Evolutionary conservation across 1,140 invertebrate species (phyloP), one percentile per base, ranked within the genome.

Genomic region (Choristoneura fumiferana): DNA sequence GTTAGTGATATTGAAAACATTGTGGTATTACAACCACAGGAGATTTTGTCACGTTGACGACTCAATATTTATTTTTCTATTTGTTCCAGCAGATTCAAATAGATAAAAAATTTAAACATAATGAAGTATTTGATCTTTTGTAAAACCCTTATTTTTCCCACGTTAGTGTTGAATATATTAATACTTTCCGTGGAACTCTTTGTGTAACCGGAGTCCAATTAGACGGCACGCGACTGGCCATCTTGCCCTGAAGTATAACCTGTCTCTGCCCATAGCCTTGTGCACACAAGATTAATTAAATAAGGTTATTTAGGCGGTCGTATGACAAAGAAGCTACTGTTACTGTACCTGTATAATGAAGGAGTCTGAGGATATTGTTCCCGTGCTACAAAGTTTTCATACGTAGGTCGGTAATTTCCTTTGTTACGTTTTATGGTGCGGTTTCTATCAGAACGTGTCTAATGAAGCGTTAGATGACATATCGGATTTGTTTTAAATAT

Each of bases 271-370:
- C 62, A 62, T 43, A 55, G 13, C 58, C 62, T 56, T 69, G 62
- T 63, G 59, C 38, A 52, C 60, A 33, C 49, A 12, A 43, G 58
- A 70, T 76, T 78, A 82, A 82, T 80, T 82, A 80, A 76, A 63
- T 62, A 68, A 69, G 65, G 65, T 69, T 69, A 74, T 69, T 70
- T 65, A 60, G 67, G 62, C 58, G 57, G 69, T 81, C 74, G 58
- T 69, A 58, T 83, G 75, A 76, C 80, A 83, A 78, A 79, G 75
- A 68, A 17, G 58, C 76, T 78, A 63, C 58, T 55, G 62, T 72
- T 68, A 57, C 72, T 59, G 22, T 3, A 49, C 17, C 43, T 57
- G 49, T 43, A 64, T 82, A 82, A 82, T 78, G 72, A 80, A 73
- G 72, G 62, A 61, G 64, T 75, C 73, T 69, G 22, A 49, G 43